Evolutionary conservation across 2,113 vertebrate species (phyloP).

Genomic region (Pseudorectes ferrugineus): DNA sequence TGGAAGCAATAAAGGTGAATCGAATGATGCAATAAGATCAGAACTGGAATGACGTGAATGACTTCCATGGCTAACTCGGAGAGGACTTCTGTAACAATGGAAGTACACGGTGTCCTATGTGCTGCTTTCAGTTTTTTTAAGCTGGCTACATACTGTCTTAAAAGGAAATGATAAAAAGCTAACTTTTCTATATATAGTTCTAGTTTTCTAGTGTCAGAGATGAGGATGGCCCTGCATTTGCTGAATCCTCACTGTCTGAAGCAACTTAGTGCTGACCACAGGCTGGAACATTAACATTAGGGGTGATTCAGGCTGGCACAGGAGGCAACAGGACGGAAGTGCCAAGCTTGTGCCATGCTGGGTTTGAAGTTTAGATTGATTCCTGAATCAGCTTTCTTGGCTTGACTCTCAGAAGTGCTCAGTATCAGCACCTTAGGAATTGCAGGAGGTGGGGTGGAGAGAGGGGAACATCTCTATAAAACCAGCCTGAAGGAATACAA

Average conservation of each 20-base stretch:
- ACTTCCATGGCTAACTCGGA: neutral
- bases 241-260: neutral
- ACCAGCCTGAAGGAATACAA: neutral
- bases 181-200: slow-evolving; percentile 1
- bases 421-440: neutral
- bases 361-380: neutral
- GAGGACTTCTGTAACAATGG: neutral
- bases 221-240: neutral
- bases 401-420: neutral
- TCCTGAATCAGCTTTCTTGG: neutral
- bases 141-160: neutral
- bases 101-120: neutral
- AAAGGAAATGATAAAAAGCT: neutral
- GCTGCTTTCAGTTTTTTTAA: neutral
- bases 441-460: neutral
- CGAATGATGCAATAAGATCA: neutral
- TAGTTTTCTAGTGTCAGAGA: slow-evolving; percentile 22
- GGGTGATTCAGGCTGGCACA: neutral
- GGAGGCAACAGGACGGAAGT: neutral
- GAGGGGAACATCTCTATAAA: neutral
- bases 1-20: slow-evolving; percentile 30
- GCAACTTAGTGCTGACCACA: neutral
- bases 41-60: neutral
- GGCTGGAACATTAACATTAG: neutral
- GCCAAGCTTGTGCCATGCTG: neutral